Evolutionary conservation across 2,797 vertebrate genomes (phyloP), one percentile per base, ranked within the genome.

Genomic region (Sebastes iracundus): DNA sequence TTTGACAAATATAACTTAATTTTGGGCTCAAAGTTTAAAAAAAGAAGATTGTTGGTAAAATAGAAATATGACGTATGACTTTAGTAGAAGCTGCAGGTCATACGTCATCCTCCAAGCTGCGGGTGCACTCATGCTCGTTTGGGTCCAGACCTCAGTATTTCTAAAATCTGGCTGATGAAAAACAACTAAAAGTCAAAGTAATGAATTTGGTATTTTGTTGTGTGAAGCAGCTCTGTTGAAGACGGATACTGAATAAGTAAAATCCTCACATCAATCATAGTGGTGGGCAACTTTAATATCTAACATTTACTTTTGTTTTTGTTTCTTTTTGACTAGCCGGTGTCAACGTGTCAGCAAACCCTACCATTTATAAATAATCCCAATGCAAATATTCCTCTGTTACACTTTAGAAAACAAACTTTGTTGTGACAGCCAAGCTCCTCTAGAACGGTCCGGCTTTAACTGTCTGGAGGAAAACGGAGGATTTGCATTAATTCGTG

Each of bases 401-500:
- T 76, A 35, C 66, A 70, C 35, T 49, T 55, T 80, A 13, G n/a
- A 69, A 75, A 70, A 5, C 60, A 52, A n/a, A 65, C 77, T 56
- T 14, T 70, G 73, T 68, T 88, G 53, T 88, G 85, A 81, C 82
- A 85, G 73, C 22, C 8, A 3, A 82, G 70, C 83, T 81, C 42
- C 70, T 83, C 38, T 20, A 61, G 30, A 86, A 28, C 2, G 2
- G 42, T 35, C 59, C 1, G 3, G 56, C 27, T 66, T 76, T 49
- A 38, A 71, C 80, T 63, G 77, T 85, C 79, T 79, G 81, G 38
- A 70, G 58, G 10, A 74, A 83, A 82, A 81, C 0, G 16, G 32
- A 70, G 72, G 87, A 90, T 92, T 88, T 89, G 81, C 77, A 86
- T 93, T 70, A 32, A 77, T 87, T 71, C 12, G 18, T 42, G 69